These are phyloP conservation scores for Noctua janthe DNA, from an alignment of 2,888 invertebrate genomes.

Conservation along the genomic window DNA sequence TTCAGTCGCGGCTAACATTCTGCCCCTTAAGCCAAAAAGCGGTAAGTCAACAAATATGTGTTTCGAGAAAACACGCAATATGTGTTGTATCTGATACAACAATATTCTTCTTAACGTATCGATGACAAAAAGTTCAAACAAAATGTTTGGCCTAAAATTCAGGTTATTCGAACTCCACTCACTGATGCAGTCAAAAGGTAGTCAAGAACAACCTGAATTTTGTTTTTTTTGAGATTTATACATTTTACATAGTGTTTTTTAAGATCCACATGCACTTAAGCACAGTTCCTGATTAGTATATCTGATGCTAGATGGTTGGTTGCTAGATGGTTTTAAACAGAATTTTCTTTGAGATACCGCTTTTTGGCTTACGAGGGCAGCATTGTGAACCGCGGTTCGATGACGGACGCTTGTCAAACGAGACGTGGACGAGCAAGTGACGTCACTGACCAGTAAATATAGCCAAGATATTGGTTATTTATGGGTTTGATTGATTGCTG, in stretches of 20 bases:
- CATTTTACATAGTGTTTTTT: too few relatives aligned
- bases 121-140: background rate
- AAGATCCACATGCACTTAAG: too few relatives aligned
- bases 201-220: background rate
- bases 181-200: background rate
- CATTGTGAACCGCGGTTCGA: slow-evolving; percentile 44
- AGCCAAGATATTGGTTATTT: slow-evolving; percentile 69
- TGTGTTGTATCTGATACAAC: background rate
- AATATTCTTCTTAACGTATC: background rate
- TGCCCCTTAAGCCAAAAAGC: background rate
- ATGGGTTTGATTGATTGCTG: slow-evolving; percentile 67
- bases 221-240: too few relatives aligned
- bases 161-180: background rate
- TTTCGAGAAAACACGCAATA: background rate
- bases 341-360: background rate
- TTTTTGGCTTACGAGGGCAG: background rate
- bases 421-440: slow-evolving; percentile 54
- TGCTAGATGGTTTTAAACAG: background rate
- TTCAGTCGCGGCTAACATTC: slow-evolving; percentile 48
- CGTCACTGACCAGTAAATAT: slow-evolving; percentile 57
- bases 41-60: background rate
- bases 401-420: slow-evolving; percentile 64
- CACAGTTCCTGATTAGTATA: background rate
- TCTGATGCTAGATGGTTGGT: too few relatives aligned
- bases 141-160: background rate